A percentile compares a stretch with the other conserved stretches of the same genome.
phyloP scores from a whole-genome alignment of 2,888 invertebrate species.

The Schizotus pectinicornis region DNA sequence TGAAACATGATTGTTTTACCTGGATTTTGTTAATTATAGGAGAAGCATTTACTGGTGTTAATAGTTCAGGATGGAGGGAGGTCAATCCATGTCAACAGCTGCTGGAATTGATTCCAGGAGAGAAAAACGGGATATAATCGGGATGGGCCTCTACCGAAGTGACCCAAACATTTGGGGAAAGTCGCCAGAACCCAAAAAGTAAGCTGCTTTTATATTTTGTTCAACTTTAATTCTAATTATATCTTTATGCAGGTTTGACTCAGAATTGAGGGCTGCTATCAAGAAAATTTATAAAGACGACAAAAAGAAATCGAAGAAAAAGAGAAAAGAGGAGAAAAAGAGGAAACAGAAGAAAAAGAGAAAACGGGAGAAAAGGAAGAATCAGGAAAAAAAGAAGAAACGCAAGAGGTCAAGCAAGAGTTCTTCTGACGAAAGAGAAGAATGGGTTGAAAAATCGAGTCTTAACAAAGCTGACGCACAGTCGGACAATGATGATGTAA shows the following conservation, averaged over 20 bases:
- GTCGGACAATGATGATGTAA: slow-evolving; percentile 61
- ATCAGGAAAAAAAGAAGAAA: slow-evolving; percentile 60
- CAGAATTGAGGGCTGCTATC: slow-evolving; percentile 45
- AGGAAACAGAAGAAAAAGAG: slow-evolving; percentile 60
- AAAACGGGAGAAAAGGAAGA: slow-evolving; percentile 62
- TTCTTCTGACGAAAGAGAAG: slow-evolving; percentile 58
- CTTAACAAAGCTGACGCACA: slow-evolving; percentile 40
- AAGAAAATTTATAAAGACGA: slow-evolving; percentile 33
- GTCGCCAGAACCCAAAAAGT: slow-evolving; percentile 74
- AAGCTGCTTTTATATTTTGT: slow-evolving; percentile 53
- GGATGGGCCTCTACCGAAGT: slow-evolving; percentile 70
- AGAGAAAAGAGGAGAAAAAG: too few species aligned
- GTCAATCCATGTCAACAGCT: too few species aligned
- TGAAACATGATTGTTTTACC: too few species aligned
- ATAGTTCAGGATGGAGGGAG: too few species aligned
- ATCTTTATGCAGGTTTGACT: neutral
- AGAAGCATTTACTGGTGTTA: too few species aligned
- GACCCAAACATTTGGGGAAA: slow-evolving; percentile 81
- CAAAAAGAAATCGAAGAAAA: too few species aligned
- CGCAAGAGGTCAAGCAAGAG: slow-evolving; percentile 56
- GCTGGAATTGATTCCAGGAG: slow-evolving; percentile 68
- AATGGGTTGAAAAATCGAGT: slow-evolving; percentile 74
- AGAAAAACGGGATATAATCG: slow-evolving; percentile 76
- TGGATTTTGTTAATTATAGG: too few species aligned
- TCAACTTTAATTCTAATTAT: neutral